These are phyloP conservation scores for Marmota monax DNA, from an alignment of 2,113 vertebrate genomes.

Conservation along the genomic window DNA sequence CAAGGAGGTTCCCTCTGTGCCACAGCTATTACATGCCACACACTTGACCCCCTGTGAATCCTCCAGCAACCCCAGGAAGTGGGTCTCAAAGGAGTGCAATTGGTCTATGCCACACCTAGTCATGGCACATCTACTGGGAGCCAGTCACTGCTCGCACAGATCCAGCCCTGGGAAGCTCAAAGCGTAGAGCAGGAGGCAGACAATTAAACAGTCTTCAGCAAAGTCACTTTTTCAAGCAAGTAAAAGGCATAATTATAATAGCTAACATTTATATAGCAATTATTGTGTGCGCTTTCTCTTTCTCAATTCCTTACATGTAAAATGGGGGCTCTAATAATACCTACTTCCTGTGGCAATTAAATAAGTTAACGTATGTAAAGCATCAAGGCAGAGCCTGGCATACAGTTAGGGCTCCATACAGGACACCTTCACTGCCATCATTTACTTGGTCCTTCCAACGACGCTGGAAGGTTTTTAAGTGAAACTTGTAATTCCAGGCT, in stretches of 20 bases:
- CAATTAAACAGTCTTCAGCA: slow-evolving; percentile 62
- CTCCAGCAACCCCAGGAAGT: neutral
- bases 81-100: neutral
- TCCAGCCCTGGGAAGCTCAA: neutral
- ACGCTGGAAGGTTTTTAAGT: neutral
- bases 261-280: slow-evolving; percentile 69
- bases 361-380: neutral
- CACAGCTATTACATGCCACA: neutral
- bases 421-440: neutral
- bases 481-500: neutral
- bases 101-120: neutral
- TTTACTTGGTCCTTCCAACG: neutral
- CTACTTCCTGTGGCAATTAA: neutral
- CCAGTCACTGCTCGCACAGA: neutral
- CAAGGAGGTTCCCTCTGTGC: neutral
- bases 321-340: slow-evolving; percentile 32
- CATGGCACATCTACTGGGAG: neutral
- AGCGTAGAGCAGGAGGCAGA: slow-evolving; percentile 4
- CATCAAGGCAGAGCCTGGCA: neutral
- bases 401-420: neutral
- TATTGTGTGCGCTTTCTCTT: slow-evolving; percentile 6
- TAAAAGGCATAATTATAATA: slow-evolving; percentile 65
- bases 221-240: slow-evolving; percentile 64
- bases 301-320: slow-evolving; percentile 33
- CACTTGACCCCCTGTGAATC: neutral